Conservation (phyloP, 2,113 vertebrate species). For the Scolopax mira region DNA sequence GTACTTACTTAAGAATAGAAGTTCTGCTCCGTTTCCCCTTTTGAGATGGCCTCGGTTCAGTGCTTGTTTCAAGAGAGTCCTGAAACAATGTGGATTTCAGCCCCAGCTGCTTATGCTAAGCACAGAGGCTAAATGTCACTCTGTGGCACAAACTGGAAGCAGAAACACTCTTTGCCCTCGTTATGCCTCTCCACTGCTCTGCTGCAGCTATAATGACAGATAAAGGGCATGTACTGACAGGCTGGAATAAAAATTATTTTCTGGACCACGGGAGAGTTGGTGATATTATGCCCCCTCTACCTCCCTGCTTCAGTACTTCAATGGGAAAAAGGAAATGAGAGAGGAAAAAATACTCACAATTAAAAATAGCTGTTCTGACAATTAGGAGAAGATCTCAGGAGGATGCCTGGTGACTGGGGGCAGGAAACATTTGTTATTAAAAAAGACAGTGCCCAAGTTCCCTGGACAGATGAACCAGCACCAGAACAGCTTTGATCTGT, state of each 20-base stretch:
- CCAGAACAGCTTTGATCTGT: neutral
- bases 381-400: neutral
- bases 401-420: neutral
- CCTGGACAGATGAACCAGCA: neutral
- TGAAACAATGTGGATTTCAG: neutral
- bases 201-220: neutral
- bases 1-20: neutral
- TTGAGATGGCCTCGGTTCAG: neutral
- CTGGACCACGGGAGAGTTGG: neutral
- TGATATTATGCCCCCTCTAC: neutral
- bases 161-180: conserved; percentile 18
- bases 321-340: neutral
- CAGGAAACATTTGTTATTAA: neutral
- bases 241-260: neutral
- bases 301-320: neutral
- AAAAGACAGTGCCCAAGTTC: neutral
- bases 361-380: neutral
- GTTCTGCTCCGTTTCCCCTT: neutral
- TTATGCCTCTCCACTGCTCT: neutral
- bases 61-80: neutral
- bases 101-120: neutral
- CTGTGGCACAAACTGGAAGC: neutral
- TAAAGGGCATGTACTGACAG: neutral
- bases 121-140: accelerated
- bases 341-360: neutral